Evolutionary conservation across 2,797 vertebrate species (phyloP), one percentile per base, ranked within the genome.

Genomic region (Pampus argenteus): DNA sequence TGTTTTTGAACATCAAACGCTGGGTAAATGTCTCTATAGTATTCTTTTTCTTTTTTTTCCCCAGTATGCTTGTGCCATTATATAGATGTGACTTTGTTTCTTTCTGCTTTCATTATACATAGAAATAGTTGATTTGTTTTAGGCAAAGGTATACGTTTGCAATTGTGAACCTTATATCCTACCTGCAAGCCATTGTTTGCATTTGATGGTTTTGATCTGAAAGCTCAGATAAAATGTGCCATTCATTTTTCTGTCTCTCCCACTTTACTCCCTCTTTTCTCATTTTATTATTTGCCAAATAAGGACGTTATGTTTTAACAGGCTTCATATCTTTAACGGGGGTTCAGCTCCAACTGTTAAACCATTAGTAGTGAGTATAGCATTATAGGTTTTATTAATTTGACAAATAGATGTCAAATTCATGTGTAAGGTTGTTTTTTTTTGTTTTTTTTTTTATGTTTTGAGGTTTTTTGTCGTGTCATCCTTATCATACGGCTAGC

Each of bases 41-140:
- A 78, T 89, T 88, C 13, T 76, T 48, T 48, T 89, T 88, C 13
- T 76, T 48, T 48, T 26, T 44, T 70, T 71, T 71, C 70, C 66
- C 80, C 50, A 58, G 86, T 83, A 84, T 84, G 76, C 83, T 90
- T 77, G 88, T 92, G 90, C 92, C 92, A 91, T 93, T 88, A 90
- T 93, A 71, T 90, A 94, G 87, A 89, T 76, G 72, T 88, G 87
- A 82, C 78, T 86, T 89, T 82, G 73, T 86, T 88, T 88, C 63
- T 90, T 85, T 90, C 66, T 84, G 73, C 84, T 82, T 90, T 90
- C 74, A 79, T 87, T 89, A 83, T 86, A 79, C 64, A 55, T 92
- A 92, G 87, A 84, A 45, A 65, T 87, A 90, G 88, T 84, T 71
- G 9, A 54, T 90, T 93, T 83, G 79, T 88, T 88, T 83, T 68